phyloP scores from a whole-genome alignment of 2,888 invertebrate species.

The Ormyrus labotus region DNA sequence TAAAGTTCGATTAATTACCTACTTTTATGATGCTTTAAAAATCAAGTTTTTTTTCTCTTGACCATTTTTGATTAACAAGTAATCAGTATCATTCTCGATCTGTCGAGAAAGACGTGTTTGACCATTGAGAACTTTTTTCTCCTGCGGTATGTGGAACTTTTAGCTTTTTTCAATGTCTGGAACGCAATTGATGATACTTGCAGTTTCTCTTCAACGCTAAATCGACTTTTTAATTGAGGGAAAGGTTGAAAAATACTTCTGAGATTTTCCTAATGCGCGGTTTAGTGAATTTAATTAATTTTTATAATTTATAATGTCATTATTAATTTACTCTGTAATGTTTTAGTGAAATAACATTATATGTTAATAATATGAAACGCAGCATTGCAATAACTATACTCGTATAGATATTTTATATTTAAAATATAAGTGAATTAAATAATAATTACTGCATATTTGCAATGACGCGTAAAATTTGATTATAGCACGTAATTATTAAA shows the following conservation, averaged over 20 bases:
- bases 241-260: slow-evolving; percentile 35
- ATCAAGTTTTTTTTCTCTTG: neutral
- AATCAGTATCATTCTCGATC: neutral
- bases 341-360: too few relatives aligned
- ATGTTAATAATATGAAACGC: too few relatives aligned
- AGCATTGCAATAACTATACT: too few relatives aligned
- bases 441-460: too few relatives aligned
- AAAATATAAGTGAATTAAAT: too few relatives aligned
- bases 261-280: neutral
- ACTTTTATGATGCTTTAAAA: neutral
- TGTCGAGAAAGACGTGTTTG: neutral
- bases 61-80: neutral
- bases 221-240: slow-evolving; percentile 13
- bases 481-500: too few relatives aligned
- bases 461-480: too few relatives aligned
- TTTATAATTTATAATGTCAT: too few relatives aligned
- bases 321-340: too few relatives aligned
- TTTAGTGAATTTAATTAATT: too few relatives aligned
- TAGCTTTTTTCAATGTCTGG: neutral
- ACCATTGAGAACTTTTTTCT: slow-evolving; percentile 8
- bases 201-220: slow-evolving; percentile 4
- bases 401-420: too few relatives aligned
- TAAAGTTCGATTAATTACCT: too few relatives aligned
- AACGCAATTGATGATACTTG: slow-evolving; percentile 29
- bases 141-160: neutral